These are phyloP conservation scores for Sceloporus tristichus DNA, from an alignment of 2,113 vertebrate genomes.

Conservation along the genomic window DNA sequence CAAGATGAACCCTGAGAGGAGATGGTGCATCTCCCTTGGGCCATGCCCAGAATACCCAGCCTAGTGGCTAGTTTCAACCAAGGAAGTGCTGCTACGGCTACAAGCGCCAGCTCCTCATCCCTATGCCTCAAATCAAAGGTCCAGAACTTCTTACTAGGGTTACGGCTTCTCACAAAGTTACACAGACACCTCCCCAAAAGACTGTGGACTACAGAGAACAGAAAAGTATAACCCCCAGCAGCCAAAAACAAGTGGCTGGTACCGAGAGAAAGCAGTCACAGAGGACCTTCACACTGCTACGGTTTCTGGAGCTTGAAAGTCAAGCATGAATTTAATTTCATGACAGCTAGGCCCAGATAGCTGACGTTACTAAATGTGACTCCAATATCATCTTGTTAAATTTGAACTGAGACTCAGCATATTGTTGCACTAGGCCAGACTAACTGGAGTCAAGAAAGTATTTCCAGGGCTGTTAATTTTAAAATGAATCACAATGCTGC, in stretches of 20 bases:
- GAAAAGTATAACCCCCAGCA: conserved; percentile 52
- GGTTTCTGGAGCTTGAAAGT: conserved; percentile 73
- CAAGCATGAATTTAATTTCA: conserved; percentile 82
- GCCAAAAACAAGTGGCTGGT: conserved; percentile 68
- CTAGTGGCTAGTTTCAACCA: too few relatives aligned
- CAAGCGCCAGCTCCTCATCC: too few relatives aligned
- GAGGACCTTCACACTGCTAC: conserved; percentile 72
- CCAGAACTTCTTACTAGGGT: conserved; percentile 48
- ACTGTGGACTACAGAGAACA: conserved; percentile 46
- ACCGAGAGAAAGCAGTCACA: too few relatives aligned
- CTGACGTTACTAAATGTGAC: conserved; percentile 86
- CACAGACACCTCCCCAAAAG: conserved; percentile 79
- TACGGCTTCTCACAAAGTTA: conserved; percentile 57
- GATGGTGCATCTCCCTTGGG: too few relatives aligned
- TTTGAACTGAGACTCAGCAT: conserved; percentile 87
- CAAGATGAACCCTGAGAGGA: too few relatives aligned
- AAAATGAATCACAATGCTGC: conserved; percentile 84
- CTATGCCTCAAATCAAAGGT: not conserved
- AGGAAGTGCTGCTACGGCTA: too few relatives aligned
- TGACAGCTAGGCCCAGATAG: conserved; percentile 82
- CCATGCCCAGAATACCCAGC: too few relatives aligned
- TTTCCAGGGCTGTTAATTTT: conserved; percentile 95
- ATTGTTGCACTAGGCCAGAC: conserved; percentile 90
- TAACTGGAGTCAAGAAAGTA: conserved; percentile 96
- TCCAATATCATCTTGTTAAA: conserved; percentile 95